Percentiles rank a stretch among this genome's conserved stretches.
phyloP scores from a whole-genome alignment of 2,797 vertebrate species.

The Paedocypris micromegethes region DNA sequence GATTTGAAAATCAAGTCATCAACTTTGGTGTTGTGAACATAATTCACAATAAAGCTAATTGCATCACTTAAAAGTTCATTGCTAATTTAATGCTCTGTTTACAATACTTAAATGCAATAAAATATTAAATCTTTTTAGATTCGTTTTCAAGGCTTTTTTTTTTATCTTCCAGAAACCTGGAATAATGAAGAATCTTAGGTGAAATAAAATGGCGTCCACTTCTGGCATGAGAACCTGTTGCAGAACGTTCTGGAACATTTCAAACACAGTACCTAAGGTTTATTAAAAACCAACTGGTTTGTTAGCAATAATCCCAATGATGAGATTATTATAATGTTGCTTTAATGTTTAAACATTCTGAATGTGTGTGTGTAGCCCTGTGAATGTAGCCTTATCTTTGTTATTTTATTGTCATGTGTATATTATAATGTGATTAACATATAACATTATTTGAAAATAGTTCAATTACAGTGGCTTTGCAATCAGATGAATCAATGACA shows the following conservation, averaged over 20 bases:
- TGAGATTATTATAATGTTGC: neutral
- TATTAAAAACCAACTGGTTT: neutral
- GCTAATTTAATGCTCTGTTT: no score
- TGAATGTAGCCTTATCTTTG: constrained; percentile 9
- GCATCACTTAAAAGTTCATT: no score
- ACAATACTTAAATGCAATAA: no score
- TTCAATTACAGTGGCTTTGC: no score
- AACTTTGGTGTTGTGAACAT: no score
- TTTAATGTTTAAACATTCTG: neutral
- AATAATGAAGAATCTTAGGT: constrained; percentile 39
- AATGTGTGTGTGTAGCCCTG: constrained; percentile 14
- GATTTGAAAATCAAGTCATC: no score
- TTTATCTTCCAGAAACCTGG: constrained; percentile 39
- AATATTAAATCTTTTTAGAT: neutral
- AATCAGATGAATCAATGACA: no score
- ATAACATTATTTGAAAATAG: neutral
- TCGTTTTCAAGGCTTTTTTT: neutral
- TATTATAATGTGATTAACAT: no score
- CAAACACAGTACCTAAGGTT: neutral
- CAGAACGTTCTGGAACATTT: neutral
- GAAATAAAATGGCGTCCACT: constrained; percentile 38
- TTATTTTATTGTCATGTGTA: no score
- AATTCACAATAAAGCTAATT: no score
- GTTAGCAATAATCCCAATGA: constrained; percentile 5
- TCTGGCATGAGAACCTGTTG: no score